Base-by-base conservation (phyloP, 2,888 invertebrate genomes). In the Spodoptera picta region DNA sequence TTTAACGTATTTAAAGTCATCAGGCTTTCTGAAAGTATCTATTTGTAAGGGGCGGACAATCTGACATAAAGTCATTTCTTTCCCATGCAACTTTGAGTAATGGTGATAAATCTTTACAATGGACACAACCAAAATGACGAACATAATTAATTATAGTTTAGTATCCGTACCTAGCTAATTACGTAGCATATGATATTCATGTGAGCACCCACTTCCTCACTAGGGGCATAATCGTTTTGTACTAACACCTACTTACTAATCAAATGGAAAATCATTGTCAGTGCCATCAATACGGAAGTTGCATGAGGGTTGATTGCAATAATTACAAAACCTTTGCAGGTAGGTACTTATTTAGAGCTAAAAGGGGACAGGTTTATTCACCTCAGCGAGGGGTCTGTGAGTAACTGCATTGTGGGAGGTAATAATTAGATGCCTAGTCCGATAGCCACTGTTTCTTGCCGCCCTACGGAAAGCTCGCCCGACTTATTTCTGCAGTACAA, bases 371-470 rank as follows among this genome's bases (percentile, higher is more conserved):
- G 86, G 84, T 83, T 85, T 86, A 86, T 88, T 86, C 81, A 85
- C 85, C 85, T 82, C 73, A 64, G 65, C 62, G 70, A 69, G 82
- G 84, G 81, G 77, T 79, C 70, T 81, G 65, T 79, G 77, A 79
- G 73, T 83, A 84, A 79, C 80, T 85, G 83, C 84, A 86, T 81
- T 81, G 84, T 70, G 83, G 84, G 83, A 69, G 84, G 84, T 71
- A 81, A 84, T 88, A 91, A 92, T 91, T 92, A 93, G 92, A 93
- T 92, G 86, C 83, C 87, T 85, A 74, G 84, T 63, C 84, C 83
- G 91, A 93, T 93, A 92, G 87, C 87, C 84, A 83, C 74, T 77
- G 75, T 82, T 75, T 83, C 81, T 83, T 83, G 65, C 70, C 80
- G 83, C 88, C 87, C 82, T 80, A 81, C 76, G 75, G 77, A 73